Conservation (phyloP, 2,888 invertebrate genomes). For the Pantelozetes paolii region DNA sequence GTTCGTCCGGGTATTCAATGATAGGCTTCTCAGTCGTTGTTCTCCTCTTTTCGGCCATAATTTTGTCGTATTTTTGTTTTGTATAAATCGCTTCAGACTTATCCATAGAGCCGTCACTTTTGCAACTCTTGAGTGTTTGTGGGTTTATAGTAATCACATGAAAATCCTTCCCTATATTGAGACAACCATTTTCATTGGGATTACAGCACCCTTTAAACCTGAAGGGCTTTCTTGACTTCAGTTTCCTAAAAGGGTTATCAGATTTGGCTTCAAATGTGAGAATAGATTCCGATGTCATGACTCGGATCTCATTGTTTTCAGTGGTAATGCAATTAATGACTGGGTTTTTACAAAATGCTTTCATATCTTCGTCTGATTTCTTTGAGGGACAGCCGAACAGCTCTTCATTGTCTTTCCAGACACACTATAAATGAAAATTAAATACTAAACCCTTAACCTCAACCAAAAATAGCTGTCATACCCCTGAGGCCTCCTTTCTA, state of each 20-base stretch:
- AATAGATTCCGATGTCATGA: background rate
- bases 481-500: background rate
- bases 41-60: background rate
- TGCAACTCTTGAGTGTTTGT: background rate
- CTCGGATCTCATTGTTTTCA: background rate
- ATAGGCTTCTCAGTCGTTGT: background rate
- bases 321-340: background rate
- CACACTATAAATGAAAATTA: slow-evolving; percentile 1
- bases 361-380: background rate
- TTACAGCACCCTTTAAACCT: background rate
- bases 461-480: background rate
- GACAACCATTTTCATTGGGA: slow-evolving; percentile 4
- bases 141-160: too few relatives aligned
- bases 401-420: slow-evolving; percentile 10
- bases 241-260: background rate
- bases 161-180: background rate
- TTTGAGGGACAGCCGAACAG: background rate
- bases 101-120: background rate
- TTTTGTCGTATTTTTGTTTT: background rate
- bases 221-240: background rate
- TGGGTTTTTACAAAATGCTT: slow-evolving; percentile 1
- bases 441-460: background rate
- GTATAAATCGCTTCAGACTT: background rate
- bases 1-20: background rate
- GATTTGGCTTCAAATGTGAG: background rate